Evolutionary conservation across 2,888 invertebrate species (phyloP).

Genomic region (Augiades crinisus): DNA sequence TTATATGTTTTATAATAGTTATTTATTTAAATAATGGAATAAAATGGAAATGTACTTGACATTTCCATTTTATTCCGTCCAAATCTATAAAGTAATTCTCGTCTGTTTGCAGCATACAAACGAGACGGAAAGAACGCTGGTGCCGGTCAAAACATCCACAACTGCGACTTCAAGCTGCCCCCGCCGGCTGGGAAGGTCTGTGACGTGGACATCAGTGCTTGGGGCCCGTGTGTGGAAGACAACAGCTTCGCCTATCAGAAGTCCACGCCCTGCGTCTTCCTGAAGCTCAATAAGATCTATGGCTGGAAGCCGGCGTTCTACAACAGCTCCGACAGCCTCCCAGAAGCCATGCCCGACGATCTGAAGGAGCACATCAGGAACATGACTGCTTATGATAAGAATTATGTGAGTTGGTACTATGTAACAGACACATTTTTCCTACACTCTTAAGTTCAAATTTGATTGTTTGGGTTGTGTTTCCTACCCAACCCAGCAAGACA

Average conservation of each 20-base stretch:
- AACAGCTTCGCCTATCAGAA: slow-evolving; percentile 95
- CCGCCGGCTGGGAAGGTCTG: slow-evolving; percentile 90
- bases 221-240: slow-evolving; percentile 90
- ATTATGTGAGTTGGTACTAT: slow-evolving; percentile 69
- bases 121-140: slow-evolving; percentile 87
- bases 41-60: no score
- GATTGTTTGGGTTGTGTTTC: no score
- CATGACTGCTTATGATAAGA: slow-evolving; percentile 70
- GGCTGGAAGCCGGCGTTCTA: slow-evolving; percentile 94
- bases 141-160: slow-evolving; percentile 87
- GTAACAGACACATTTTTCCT: no score
- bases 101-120: slow-evolving; percentile 83
- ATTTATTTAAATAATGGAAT: no score
- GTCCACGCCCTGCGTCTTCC: slow-evolving; percentile 95
- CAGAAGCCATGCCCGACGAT: slow-evolving; percentile 86
- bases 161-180: slow-evolving; percentile 87
- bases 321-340: slow-evolving; percentile 85
- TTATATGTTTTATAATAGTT: no score
- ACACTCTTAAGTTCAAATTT: neutral
- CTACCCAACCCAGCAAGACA: no score
- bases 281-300: slow-evolving; percentile 97
- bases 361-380: slow-evolving; percentile 85
- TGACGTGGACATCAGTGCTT: slow-evolving; percentile 90
- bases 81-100: no score
- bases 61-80: no score